Conservation (phyloP, 2,888 invertebrate species). For the Callyntrura sp. region DNA sequence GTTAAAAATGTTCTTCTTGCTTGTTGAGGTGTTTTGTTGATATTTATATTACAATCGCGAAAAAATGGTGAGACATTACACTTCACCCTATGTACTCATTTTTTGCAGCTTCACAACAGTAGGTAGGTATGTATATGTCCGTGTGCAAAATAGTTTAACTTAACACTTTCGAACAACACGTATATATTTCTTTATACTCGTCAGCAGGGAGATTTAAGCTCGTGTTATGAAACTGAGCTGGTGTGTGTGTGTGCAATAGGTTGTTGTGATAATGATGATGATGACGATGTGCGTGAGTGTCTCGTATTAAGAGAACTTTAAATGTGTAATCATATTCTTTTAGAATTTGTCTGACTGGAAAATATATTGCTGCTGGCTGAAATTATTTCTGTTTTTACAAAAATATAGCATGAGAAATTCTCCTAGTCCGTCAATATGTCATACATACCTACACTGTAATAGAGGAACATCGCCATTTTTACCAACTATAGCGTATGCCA, state of each 20-base stretch:
- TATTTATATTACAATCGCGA: conserved; percentile 57
- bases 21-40: conserved; percentile 36
- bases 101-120: background rate
- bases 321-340: conserved; percentile 19
- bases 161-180: conserved; percentile 11
- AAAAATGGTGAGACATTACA: conserved; percentile 30
- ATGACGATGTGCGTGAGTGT: conserved; percentile 71
- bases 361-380: conserved; percentile 36
- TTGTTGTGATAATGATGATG: conserved; percentile 8
- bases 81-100: conserved; percentile 43
- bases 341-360: conserved; percentile 62
- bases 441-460: background rate
- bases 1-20: conserved; percentile 22
- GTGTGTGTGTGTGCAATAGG: conserved; percentile 31
- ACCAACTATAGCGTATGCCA: background rate
- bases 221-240: background rate
- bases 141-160: background rate
- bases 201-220: conserved; percentile 17
- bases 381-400: conserved; percentile 41
- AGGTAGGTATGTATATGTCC: too few species aligned
- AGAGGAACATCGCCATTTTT: conserved; percentile 21
- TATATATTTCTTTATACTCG: conserved; percentile 10
- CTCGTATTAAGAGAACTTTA: conserved; percentile 49
- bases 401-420: conserved; percentile 42
- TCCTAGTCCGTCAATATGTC: background rate